phyloP scores from a whole-genome alignment of 2,888 invertebrate genomes.

The Balanococcus diminutus region DNA sequence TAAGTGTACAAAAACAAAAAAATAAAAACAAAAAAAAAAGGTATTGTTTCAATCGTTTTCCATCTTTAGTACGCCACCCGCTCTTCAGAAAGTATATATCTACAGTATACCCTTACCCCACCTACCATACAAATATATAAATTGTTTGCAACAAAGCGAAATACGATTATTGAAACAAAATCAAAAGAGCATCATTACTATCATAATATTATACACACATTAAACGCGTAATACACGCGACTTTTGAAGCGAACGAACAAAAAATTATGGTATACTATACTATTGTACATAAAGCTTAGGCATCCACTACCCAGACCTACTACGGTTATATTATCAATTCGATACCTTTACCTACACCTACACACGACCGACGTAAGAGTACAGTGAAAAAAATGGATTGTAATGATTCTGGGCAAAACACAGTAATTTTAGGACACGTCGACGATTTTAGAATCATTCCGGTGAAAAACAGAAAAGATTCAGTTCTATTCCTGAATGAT shows the following conservation, averaged over 20 bases:
- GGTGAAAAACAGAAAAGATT: too few relatives aligned
- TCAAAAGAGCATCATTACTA: not conserved
- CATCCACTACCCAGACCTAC: not conserved
- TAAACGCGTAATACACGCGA: not conserved
- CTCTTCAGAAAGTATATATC: not conserved
- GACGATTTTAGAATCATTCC: too few relatives aligned
- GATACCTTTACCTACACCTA: too few relatives aligned
- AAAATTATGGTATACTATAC: not conserved
- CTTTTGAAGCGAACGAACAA: not conserved
- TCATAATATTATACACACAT: not conserved
- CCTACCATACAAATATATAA: too few relatives aligned
- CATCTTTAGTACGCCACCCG: not conserved
- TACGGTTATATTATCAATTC: too few relatives aligned
- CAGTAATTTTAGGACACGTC: too few relatives aligned
- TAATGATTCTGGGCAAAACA: too few relatives aligned
- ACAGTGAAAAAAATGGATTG: too few relatives aligned
- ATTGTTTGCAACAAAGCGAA: conserved; percentile 7
- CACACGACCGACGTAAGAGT: too few relatives aligned
- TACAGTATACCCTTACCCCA: too few relatives aligned
- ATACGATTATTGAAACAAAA: not conserved
- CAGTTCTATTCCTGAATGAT: too few relatives aligned
- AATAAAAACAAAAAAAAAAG: not conserved
- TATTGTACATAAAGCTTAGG: too few relatives aligned
- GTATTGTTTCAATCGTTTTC: conserved; percentile 11
- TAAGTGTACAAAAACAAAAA: not conserved